phyloP scores from a whole-genome alignment of 2,888 invertebrate genomes.

The Drosophila mulleri region DNA sequence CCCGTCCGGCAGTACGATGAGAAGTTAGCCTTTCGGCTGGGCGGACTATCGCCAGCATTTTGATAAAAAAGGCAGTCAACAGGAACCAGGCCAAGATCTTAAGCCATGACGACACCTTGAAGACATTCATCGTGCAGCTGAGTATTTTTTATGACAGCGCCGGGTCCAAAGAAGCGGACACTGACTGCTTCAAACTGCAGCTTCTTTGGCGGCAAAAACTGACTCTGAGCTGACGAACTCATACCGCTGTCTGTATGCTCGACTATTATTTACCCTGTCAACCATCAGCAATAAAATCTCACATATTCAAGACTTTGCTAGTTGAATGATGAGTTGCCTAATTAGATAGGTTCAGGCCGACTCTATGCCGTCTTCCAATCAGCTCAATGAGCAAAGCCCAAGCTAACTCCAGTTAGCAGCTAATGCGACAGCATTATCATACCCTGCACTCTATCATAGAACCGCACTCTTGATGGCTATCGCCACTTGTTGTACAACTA shows the following conservation, averaged over 20 bases:
- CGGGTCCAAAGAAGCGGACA: neutral
- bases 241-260: neutral
- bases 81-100: constrained; percentile 31
- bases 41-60: constrained; percentile 1
- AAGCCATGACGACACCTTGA: constrained; percentile 3
- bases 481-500: neutral
- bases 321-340: too few species aligned
- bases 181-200: neutral
- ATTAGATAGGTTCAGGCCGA: too few species aligned
- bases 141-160: neutral
- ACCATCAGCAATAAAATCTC: neutral
- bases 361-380: too few species aligned
- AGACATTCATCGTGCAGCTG: constrained; percentile 23
- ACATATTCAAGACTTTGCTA: too few species aligned
- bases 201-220: neutral
- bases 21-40: neutral
- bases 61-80: neutral
- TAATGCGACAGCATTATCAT: neutral
- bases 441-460: neutral
- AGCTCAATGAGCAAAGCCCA: neutral
- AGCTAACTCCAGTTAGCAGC: accelerated
- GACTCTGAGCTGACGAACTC: neutral
- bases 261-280: neutral
- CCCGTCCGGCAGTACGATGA: neutral
- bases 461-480: neutral